Evolutionary conservation across 2,797 vertebrate genomes (phyloP).

Genomic region (Mus caroli): DNA sequence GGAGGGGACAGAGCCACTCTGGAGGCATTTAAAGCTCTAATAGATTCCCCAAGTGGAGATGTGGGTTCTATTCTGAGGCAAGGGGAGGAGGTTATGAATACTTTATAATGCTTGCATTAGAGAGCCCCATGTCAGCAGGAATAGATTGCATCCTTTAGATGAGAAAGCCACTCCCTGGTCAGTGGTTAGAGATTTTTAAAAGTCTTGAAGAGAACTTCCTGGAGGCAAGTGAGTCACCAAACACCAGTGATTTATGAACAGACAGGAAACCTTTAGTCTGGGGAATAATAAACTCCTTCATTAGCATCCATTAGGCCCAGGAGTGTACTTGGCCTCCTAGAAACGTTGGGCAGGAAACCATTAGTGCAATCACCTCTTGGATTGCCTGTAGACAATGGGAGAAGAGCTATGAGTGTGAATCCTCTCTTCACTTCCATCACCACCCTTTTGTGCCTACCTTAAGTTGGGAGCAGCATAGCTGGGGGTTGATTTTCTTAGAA

Average conservation of each 20-base stretch:
- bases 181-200: constrained; percentile 74
- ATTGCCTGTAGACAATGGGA: not conserved
- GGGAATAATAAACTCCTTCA: constrained; percentile 68
- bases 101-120: constrained; percentile 79
- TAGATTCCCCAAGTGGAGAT: constrained; percentile 59
- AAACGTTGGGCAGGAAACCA: not conserved
- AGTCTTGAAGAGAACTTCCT: constrained; percentile 67
- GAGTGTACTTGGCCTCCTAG: constrained; percentile 30
- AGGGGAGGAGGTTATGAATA: constrained; percentile 79
- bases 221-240: constrained; percentile 63
- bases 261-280: constrained; percentile 48
- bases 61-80: constrained; percentile 77
- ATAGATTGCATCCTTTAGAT: constrained; percentile 63
- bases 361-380: not conserved
- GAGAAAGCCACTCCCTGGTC: constrained; percentile 73
- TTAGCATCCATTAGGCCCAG: constrained; percentile 55
- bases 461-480: not conserved
- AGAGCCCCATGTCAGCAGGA: constrained; percentile 68
- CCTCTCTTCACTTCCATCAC: not conserved
- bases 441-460: not conserved
- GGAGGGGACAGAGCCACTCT: constrained; percentile 51
- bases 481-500: not conserved
- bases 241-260: constrained; percentile 65
- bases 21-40: constrained; percentile 64
- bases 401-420: not conserved